Evolutionary conservation across 2,113 vertebrate genomes (phyloP).

Genomic region (Poeciliopsis occidentalis): DNA sequence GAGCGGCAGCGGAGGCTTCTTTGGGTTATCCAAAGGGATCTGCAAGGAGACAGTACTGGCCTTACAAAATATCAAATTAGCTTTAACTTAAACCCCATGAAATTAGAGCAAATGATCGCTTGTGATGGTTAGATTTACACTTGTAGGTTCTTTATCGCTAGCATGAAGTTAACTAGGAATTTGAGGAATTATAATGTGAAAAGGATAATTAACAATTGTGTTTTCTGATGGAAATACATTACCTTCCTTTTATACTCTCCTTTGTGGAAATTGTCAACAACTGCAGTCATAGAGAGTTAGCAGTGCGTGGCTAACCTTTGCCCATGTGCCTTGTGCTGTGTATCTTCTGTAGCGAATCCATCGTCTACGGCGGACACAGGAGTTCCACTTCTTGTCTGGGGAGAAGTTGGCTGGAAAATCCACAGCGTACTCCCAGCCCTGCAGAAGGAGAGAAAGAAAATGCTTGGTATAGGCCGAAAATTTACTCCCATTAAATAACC

Average conservation of each 20-base stretch:
- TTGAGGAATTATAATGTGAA: background rate
- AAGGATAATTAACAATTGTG: background rate
- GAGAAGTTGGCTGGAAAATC: constrained; percentile 96
- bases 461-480: background rate
- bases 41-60: constrained; percentile 25
- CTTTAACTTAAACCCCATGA: background rate
- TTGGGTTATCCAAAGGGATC: constrained; percentile 79
- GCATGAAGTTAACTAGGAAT: background rate
- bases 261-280: background rate
- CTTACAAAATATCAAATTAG: background rate
- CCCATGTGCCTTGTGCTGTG: constrained; percentile 88
- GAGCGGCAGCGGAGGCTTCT: constrained; percentile 84
- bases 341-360: constrained; percentile 98
- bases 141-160: background rate
- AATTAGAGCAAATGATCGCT: background rate
- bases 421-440: constrained; percentile 97
- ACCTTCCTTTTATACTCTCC: background rate
- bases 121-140: background rate
- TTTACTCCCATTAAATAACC: background rate
- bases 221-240: background rate
- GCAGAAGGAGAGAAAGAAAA: background rate
- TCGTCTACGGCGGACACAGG: constrained; percentile 91
- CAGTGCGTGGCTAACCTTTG: constrained; percentile 80
- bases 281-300: background rate
- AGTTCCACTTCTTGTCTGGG: constrained; percentile 95